phyloP scores from a whole-genome alignment of 2,888 invertebrate genomes.

The Harmothoe impar region DNA sequence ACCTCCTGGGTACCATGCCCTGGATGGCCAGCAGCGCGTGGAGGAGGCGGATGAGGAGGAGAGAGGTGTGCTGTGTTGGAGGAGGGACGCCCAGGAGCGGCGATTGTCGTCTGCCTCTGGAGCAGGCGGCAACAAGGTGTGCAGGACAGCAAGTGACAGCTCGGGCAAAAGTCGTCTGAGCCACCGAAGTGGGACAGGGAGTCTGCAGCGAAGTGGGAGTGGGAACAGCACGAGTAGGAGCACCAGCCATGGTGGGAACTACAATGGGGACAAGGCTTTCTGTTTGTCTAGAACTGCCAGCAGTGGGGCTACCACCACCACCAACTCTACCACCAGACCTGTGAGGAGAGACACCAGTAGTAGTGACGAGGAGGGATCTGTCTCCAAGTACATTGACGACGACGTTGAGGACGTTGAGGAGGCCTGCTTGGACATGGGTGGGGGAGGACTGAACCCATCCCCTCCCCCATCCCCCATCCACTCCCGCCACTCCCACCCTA shows the following conservation, averaged over 20 bases:
- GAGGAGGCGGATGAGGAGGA: neutral
- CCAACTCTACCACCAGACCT: neutral
- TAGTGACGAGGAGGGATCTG: neutral
- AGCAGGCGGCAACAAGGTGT: neutral
- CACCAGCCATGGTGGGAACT: neutral
- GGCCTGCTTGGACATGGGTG: neutral
- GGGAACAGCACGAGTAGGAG: neutral
- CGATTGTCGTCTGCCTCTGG: too few species aligned
- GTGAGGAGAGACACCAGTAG: neutral
- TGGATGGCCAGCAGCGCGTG: neutral
- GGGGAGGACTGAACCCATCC: neutral
- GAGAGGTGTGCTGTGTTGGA: neutral
- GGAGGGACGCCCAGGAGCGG: neutral
- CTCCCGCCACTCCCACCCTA: neutral
- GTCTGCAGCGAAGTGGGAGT: neutral
- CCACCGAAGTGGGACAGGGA: neutral
- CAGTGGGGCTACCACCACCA: neutral
- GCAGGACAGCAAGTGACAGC: neutral
- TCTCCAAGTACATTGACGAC: slow-evolving; percentile 29
- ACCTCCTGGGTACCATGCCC: neutral
- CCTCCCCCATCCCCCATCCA: neutral
- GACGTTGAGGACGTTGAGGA: neutral
- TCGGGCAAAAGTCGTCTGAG: slow-evolving; percentile 15
- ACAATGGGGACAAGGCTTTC: slow-evolving; percentile 49
- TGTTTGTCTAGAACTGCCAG: slow-evolving; percentile 21